phyloP scores from a whole-genome alignment of 1,140 invertebrate species.

The Maniola jurtina region DNA sequence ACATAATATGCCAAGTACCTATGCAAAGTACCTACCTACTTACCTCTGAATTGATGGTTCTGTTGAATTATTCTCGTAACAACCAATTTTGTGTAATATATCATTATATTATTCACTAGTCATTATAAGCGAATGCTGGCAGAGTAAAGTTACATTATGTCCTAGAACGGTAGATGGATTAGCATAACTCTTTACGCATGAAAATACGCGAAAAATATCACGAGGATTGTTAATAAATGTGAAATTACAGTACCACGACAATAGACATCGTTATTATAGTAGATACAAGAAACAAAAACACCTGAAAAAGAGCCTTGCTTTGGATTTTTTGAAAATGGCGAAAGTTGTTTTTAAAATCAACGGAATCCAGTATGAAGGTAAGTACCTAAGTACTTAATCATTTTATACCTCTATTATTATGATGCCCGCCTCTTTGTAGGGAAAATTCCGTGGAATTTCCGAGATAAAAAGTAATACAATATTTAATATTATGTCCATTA shows the following conservation, averaged over 20 bases:
- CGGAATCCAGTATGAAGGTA: conserved; percentile 48
- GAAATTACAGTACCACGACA: too few relatives aligned
- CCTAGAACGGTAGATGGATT: background rate
- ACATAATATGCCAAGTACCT: too few relatives aligned
- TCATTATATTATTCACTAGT: background rate
- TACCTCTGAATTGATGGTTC: background rate
- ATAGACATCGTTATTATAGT: too few relatives aligned
- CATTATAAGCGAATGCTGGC: background rate
- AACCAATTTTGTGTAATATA: background rate
- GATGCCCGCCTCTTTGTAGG: background rate
- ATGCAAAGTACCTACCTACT: background rate
- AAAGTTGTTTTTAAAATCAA: conserved; percentile 59
- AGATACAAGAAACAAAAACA: too few relatives aligned
- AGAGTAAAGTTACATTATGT: background rate
- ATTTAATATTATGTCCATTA: too few relatives aligned
- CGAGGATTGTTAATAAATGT: too few relatives aligned
- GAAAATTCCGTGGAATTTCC: too few relatives aligned
- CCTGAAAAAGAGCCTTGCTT: too few relatives aligned
- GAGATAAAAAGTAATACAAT: too few relatives aligned
- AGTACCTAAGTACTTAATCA: conserved; percentile 4
- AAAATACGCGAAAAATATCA: background rate
- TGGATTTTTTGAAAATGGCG: conserved; percentile 32
- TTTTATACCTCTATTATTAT: background rate
- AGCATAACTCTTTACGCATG: background rate
- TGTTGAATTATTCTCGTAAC: background rate